Percentiles rank a stretch among this genome's conserved stretches.
Conservation (phyloP, 2,888 invertebrate genomes). For the Pantelozetes paolii region DNA sequence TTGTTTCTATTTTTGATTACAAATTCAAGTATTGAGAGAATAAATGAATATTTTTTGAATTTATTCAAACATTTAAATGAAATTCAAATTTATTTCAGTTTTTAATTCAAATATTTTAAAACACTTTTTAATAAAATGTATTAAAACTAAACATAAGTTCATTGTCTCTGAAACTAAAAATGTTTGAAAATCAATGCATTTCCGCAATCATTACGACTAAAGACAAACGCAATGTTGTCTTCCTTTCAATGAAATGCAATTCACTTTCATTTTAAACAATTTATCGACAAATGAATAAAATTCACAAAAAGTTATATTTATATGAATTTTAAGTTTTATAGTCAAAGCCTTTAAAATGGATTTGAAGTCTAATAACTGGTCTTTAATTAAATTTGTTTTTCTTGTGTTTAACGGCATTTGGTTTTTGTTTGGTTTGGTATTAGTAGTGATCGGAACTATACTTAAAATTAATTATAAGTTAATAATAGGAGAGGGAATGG, state of each 20-base stretch:
- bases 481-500: conserved; percentile 13
- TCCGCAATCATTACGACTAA: too few relatives aligned
- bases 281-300: too few relatives aligned
- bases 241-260: background rate
- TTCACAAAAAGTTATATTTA: too few relatives aligned
- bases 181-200: too few relatives aligned
- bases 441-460: conserved; percentile 11
- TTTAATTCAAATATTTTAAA: too few relatives aligned
- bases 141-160: background rate
- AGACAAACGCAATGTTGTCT: background rate
- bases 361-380: background rate
- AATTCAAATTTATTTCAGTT: background rate
- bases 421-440: conserved; percentile 6
- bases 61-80: background rate
- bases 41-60: background rate
- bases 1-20: background rate
- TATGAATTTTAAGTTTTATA: too few relatives aligned
- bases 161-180: too few relatives aligned
- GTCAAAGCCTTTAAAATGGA: background rate
- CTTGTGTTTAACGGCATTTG: conserved; percentile 9
- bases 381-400: background rate
- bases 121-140: too few relatives aligned
- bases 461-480: conserved; percentile 15
- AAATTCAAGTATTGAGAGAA: background rate
- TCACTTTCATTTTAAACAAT: background rate